A percentile compares a stretch with the other conserved stretches of the same genome.
These are phyloP conservation scores for Andrena trimmerana DNA, from an alignment of 2,888 invertebrate genomes.

Conservation along the genomic window DNA sequence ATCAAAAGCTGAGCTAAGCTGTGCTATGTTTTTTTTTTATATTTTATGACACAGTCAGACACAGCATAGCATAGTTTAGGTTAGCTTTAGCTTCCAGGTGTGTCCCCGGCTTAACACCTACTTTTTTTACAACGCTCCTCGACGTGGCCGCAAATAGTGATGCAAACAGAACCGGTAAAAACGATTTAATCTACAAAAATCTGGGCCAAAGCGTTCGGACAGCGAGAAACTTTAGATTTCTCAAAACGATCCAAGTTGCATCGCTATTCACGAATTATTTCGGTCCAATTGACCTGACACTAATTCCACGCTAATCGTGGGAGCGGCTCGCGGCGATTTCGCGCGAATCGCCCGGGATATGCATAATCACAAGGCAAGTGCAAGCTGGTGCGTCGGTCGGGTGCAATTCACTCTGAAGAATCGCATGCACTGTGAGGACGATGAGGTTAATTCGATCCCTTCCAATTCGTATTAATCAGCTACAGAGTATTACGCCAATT, in stretches of 20 bases:
- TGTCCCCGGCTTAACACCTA: neutral
- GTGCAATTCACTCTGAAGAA: slow-evolving; percentile 40
- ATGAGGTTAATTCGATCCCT: slow-evolving; percentile 21
- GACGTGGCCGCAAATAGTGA: slow-evolving; percentile 24
- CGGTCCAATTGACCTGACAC: slow-evolving; percentile 31
- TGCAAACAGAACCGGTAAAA: neutral
- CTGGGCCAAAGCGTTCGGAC: neutral
- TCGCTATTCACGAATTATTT: slow-evolving; percentile 32
- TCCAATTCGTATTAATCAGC: slow-evolving; percentile 19
- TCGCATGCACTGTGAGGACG: slow-evolving; percentile 56
- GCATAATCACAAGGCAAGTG: slow-evolving; percentile 36
- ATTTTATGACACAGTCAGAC: too few species aligned
- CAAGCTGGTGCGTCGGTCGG: slow-evolving; percentile 63
- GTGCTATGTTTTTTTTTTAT: too few species aligned
- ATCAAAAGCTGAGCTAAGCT: too few species aligned
- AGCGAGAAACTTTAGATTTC: neutral
- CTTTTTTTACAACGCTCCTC: neutral
- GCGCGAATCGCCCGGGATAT: slow-evolving; percentile 36
- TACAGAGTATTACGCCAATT: slow-evolving; percentile 12
- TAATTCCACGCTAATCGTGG: slow-evolving; percentile 43
- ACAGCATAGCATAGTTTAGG: too few species aligned
- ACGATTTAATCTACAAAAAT: neutral
- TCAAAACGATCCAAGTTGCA: neutral
- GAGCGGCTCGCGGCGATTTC: slow-evolving; percentile 22
- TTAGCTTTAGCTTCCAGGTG: too few species aligned